phyloP scores from a whole-genome alignment of 2,113 vertebrate genomes.

The Todiramphus saurophagus region DNA sequence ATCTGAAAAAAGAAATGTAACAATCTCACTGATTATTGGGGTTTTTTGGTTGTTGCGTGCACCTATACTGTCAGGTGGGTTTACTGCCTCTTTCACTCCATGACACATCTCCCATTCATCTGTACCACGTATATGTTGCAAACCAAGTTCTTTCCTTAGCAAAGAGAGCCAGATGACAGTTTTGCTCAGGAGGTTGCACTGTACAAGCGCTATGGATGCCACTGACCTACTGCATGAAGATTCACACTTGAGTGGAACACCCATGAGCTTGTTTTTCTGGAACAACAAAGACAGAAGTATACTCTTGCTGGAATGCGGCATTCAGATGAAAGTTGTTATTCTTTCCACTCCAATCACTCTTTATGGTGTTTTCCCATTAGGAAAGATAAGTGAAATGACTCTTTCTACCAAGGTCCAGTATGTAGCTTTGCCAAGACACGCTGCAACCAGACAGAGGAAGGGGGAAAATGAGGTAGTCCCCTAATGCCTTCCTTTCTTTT shows the following conservation, averaged over 20 bases:
- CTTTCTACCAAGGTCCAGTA: neutral
- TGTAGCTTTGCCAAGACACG: neutral
- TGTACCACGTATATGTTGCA: neutral
- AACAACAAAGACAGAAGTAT: neutral
- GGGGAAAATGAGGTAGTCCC: neutral
- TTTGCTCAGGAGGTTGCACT: neutral
- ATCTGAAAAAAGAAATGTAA: slow-evolving; percentile 22
- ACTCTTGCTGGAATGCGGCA: neutral
- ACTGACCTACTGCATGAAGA: neutral
- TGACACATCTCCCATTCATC: neutral
- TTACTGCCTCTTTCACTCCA: neutral
- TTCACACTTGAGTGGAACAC: neutral
- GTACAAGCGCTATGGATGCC: neutral
- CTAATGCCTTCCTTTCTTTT: neutral
- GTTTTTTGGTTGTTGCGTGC: neutral
- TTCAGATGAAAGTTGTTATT: neutral
- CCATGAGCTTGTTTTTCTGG: neutral
- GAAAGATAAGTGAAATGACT: neutral
- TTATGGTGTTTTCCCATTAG: neutral
- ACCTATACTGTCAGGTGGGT: neutral
- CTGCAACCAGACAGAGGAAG: neutral
- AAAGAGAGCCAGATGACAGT: neutral
- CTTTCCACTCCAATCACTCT: neutral
- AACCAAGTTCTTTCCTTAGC: neutral
- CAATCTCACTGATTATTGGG: neutral